Conservation (phyloP, 1,140 invertebrate species). For the Neotoxoptera formosana region DNA sequence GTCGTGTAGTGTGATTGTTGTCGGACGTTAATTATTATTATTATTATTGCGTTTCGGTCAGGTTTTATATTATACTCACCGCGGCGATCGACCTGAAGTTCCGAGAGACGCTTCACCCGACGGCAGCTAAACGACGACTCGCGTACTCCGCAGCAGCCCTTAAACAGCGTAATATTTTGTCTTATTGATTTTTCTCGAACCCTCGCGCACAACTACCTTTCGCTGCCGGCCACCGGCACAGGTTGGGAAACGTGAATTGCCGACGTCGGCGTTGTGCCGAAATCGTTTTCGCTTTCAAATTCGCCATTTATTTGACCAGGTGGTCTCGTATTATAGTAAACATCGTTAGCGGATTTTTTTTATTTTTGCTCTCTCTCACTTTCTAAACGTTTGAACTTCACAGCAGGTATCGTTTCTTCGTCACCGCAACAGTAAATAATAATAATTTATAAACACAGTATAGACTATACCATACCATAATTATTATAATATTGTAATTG, state of each 20-base stretch:
- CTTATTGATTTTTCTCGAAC: conserved; percentile 24
- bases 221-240: not conserved
- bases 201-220: not conserved
- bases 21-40: no score
- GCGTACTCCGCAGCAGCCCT: not conserved
- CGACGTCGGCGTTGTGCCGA: not conserved
- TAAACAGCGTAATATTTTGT: not conserved
- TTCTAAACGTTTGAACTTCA: not conserved
- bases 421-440: not conserved
- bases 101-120: not conserved
- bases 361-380: not conserved
- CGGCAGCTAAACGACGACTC: no score
- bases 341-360: not conserved
- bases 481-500: no score
- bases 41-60: no score
- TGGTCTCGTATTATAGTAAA: not conserved
- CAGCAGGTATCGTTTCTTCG: not conserved
- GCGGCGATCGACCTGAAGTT: not conserved
- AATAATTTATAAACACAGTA: no score
- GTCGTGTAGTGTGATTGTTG: no score
- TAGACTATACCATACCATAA: no score
- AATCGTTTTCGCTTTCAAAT: not conserved
- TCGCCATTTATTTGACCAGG: not conserved
- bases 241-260: conserved; percentile 43
- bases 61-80: no score